Base-by-base conservation (phyloP, 64 coral and sea anemone species). In the Montipora capricornis region DNA sequence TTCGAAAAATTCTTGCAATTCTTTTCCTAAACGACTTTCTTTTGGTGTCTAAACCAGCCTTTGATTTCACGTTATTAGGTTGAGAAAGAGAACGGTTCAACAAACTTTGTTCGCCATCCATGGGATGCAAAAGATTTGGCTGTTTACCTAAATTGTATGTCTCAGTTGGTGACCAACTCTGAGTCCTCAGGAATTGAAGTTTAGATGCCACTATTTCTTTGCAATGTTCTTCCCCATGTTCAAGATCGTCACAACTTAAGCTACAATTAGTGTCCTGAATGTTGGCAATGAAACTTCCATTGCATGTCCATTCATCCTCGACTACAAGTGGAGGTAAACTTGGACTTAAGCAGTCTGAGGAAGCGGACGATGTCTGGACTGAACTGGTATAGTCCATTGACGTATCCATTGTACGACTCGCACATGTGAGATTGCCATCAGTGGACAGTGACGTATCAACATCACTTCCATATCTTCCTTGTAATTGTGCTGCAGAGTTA, bases 11-110 rank as follows among this genome's bases (percentile, higher is more conserved):
- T 5, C 15, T 24, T 19, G 4, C 19, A 73, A 86, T 10, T 19
- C n/a, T 73, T 50, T 86, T 86, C 82, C 37, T 20, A 50, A 86
- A 24, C 48, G 82, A 86, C n/a, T 86, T 86, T 66, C 67, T 86
- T 70, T 78, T 78, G 12, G 11, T 50, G 4, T 78, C 76, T 17
- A 46, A 14, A 45, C 81, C 29, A 13, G 44, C 81, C 44, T 84
- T 84, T 4, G 60, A 84, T 68, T 84, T 80, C 20, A 57, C 24
- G 47, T 24, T 7, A 4, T 45, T 45, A 22, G 82, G 66, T 50
- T 73, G 66, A 24, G 82, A 86, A 73, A 49, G 1, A 20, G 82
- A 86, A 51, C 64, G 82, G 19, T 12, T 86, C 1, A 49, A 48
- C 5, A 71, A 4, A n/a, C 14, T 71, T 71, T 6, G 7, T 47